These are phyloP conservation scores for Rattus norvegicus DNA, from an alignment of 2,113 vertebrate species.

Conservation along the genomic window DNA sequence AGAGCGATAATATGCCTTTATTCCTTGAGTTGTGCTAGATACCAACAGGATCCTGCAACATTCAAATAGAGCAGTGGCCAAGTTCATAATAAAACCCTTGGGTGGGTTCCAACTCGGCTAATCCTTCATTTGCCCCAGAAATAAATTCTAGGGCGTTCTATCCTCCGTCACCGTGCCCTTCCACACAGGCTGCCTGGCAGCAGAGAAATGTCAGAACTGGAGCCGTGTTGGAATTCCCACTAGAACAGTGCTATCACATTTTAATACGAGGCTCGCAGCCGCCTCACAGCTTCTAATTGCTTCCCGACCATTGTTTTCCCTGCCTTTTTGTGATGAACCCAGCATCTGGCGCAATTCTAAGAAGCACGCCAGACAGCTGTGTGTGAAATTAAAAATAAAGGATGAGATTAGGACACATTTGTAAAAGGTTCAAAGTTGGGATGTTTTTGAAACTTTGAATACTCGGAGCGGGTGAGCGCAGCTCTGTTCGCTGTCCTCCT, in stretches of 20 bases:
- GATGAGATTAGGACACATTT: conserved; percentile 71
- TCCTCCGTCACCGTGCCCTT: conserved; percentile 74
- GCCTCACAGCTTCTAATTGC: conserved; percentile 86
- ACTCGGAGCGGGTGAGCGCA: background rate
- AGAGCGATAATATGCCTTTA: conserved; percentile 24
- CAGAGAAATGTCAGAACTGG: conserved; percentile 83
- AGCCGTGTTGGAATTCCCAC: conserved; percentile 82
- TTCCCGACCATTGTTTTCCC: conserved; percentile 87
- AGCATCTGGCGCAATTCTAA: conserved; percentile 88
- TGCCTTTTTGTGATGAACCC: conserved; percentile 86
- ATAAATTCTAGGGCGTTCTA: conserved; percentile 79
- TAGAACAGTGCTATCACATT: conserved; percentile 85
- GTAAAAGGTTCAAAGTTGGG: conserved; percentile 80
- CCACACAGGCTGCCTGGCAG: conserved; percentile 84
- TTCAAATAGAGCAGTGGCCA: conserved; percentile 52
- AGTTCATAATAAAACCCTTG: conserved; percentile 62
- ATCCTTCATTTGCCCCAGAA: conserved; percentile 82
- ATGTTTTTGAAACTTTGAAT: conserved; percentile 37
- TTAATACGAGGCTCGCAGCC: conserved; percentile 83
- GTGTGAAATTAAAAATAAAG: conserved; percentile 81
- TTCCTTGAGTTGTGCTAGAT: background rate
- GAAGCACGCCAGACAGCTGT: conserved; percentile 88
- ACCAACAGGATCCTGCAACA: background rate
- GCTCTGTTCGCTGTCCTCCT: background rate
- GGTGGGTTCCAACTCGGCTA: conserved; percentile 67